Evolutionary conservation across 2,113 vertebrate genomes (phyloP), one percentile per base, ranked within the genome.

Genomic region (Gorilla gorilla): DNA sequence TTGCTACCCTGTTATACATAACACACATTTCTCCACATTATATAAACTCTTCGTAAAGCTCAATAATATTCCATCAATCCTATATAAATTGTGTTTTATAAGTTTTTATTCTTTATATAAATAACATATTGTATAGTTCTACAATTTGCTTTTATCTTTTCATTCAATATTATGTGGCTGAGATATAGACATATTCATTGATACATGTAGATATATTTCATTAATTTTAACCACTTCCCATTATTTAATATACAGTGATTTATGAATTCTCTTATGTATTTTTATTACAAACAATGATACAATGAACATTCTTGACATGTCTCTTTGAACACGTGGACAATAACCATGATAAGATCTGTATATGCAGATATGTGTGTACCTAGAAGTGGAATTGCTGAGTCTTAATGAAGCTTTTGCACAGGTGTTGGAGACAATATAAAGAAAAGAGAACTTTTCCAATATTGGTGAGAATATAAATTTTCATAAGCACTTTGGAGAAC

Each of bases 61-160:
- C 89, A 61, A 84, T 23, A 80, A 94, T 68, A 88, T 66, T 73
- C 40, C 17, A 88, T 27, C 45, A 92, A 64, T 86, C 6, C 6
- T 68, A 40, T 30, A 22, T 90, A 79, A 95, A 35, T 23, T 89
- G 55, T 59, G 16, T 96, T 89, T 61, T 48, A 55, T 10, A 89
- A 27, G 43, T 79, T 85, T 45, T 73, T 90, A 52, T 75, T 84
- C 32, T 92, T 89, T 81, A 76, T 40, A 59, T 45, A 75, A 87
- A 94, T 68, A 43, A 6, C 30, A 35, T 52, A 78, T 72, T 73
- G 6, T 48, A 79, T 18, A 84, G 59, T 64, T 57, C 48, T 87
- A 48, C 5, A 89, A 80, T 85, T 83, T 81, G 48, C n/a, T 80
- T 94, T 89, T 70, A 76, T 73, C 50, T 95, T 95, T 89, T 83